Evolutionary conservation across 1,140 invertebrate genomes (phyloP), one percentile per base, ranked within the genome.

Genomic region (Drosophila miranda): DNA sequence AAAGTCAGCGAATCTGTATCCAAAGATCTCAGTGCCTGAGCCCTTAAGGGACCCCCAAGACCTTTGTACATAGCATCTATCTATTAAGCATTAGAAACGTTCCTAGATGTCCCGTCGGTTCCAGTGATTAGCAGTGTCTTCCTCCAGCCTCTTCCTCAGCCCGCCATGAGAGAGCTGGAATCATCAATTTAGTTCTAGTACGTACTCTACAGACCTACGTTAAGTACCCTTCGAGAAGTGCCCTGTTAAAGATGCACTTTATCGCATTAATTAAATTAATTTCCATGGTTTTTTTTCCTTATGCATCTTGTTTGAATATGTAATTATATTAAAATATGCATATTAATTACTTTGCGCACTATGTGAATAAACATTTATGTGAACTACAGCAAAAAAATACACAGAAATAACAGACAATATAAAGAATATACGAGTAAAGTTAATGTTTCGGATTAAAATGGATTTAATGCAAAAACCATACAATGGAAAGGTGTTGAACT

Each of bases 11-110:
- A 74, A 42, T 68, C 54, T 49, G 55, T 52, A 52, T 67, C 70
- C 75, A 78, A 87, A 88, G 82, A 87, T 87, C 82, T 87, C 82
- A 88, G 61, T 64, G 66, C 66, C 66, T 68, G 66, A 68, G 66
- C 66, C 66, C 63, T 49, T 68, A 68, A 49, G 67, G 43, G 48
- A 16, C 6, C 19, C 21, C 4, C 14, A 34, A 19, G 19, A 19
- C 19, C 43, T 16, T 79, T 79, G 66, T 81, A 72, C 7, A 76
- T 81, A 79, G 4, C 41, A 19, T 14, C 43, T 38, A 52, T 6
- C 4, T 26, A 5, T 4, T 46, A 57, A 21, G 13, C 48, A 48
- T 51, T 59, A 67, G 61, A 75, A 64, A 68, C 53, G 71, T 75
- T 75, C 72, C 71, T 60, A 54, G 66, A 66, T 26, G 42, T 43